Percentiles rank a stretch among this genome's conserved stretches.
Conservation (phyloP, 2,888 invertebrate species). For the Caenorhabditis sp. region DNA sequence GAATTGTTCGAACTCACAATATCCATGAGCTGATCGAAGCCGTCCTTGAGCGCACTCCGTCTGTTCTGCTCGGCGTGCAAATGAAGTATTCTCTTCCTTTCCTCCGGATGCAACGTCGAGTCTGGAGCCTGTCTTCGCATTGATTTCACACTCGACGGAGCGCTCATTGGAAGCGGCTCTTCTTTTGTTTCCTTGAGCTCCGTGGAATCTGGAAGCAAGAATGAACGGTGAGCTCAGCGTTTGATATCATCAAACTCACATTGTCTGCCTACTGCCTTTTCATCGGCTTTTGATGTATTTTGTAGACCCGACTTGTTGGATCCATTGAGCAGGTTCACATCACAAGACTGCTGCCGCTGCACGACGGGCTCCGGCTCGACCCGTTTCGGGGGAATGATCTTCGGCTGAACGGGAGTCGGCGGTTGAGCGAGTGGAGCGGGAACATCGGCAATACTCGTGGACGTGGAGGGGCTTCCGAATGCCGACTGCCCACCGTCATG, state of each 20-base stretch:
- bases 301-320: too few relatives aligned
- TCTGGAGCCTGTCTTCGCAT: constrained; percentile 69
- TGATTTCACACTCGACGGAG: constrained; percentile 61
- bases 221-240: not conserved
- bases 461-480: constrained; percentile 11
- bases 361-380: not conserved
- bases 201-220: constrained; percentile 11
- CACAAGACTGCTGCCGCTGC: constrained; percentile 37
- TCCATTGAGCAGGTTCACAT: constrained; percentile 29
- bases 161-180: constrained; percentile 56
- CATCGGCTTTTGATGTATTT: constrained; percentile 3
- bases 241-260: constrained; percentile 4
- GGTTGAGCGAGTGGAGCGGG: constrained; percentile 1
- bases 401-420: not conserved
- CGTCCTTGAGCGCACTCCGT: constrained; percentile 78
- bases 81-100: constrained; percentile 78
- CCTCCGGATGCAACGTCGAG: constrained; percentile 76
- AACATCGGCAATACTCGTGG: not conserved
- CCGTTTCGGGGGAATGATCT: constrained; percentile 6
- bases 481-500: too few relatives aligned
- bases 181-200: constrained; percentile 39
- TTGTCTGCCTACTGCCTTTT: constrained; percentile 14
- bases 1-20: constrained; percentile 59
- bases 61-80: constrained; percentile 78
- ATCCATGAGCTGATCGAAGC: constrained; percentile 77